Evolutionary conservation across 2,113 vertebrate species (phyloP).

Genomic region (Tupaia tana): DNA sequence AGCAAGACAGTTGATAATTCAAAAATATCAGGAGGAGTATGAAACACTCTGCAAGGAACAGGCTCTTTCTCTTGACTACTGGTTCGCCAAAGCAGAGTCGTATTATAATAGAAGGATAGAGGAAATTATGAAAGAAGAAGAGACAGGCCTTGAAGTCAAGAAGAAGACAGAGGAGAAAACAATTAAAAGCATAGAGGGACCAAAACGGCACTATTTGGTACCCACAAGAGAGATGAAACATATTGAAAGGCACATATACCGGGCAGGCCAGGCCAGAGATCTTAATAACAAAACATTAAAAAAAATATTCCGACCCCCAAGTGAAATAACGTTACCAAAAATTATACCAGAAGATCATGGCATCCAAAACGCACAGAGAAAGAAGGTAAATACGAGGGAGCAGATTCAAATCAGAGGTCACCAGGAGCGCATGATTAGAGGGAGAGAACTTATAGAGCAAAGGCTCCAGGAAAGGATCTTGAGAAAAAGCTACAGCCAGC

Average conservation of each 20-base stretch:
- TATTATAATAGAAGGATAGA: constrained; percentile 54
- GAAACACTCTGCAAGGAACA: constrained; percentile 57
- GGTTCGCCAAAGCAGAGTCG: constrained; percentile 67
- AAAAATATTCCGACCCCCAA: background rate
- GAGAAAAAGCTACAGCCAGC: constrained; percentile 18
- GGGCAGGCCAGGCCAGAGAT: background rate
- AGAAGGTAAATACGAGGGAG: constrained; percentile 37
- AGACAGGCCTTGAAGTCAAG: background rate
- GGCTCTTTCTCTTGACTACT: constrained; percentile 60
- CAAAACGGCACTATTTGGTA: background rate
- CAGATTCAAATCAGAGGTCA: constrained; percentile 65
- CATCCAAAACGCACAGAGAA: background rate
- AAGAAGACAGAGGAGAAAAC: background rate
- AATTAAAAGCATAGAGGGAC: background rate
- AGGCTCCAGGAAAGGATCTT: constrained; percentile 47
- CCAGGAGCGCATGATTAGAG: constrained; percentile 56
- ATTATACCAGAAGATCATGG: background rate
- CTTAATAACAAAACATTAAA: background rate
- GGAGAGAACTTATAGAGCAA: constrained; percentile 57
- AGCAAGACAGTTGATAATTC: constrained; percentile 56
- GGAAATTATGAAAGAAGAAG: constrained; percentile 38
- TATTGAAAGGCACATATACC: constrained; percentile 32
- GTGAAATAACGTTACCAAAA: constrained; percentile 29
- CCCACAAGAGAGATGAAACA: constrained; percentile 57
- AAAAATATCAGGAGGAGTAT: constrained; percentile 56